Percentiles rank a stretch among this genome's conserved stretches.
Evolutionary conservation across 1,140 invertebrate species (phyloP).

Genomic region (Trachymyrmex cornetzi): DNA sequence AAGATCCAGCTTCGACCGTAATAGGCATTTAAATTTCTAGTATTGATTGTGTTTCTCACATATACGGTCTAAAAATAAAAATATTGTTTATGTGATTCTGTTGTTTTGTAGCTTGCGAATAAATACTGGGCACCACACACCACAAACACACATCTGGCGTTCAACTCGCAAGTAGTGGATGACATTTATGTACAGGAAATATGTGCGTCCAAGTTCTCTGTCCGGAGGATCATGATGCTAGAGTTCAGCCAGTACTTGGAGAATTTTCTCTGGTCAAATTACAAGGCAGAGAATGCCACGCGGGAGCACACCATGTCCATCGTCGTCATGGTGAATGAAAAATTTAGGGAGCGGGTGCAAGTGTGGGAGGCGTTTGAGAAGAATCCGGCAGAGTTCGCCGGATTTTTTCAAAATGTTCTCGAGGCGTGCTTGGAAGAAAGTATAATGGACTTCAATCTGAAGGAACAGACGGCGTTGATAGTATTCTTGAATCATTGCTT

Average conservation of each 20-base stretch:
- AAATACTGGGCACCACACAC: constrained; percentile 96
- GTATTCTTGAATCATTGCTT: constrained; percentile 98
- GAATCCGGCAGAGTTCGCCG: constrained; percentile 93
- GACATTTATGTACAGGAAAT: constrained; percentile 95
- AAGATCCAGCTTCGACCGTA: no score
- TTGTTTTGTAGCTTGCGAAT: constrained; percentile 90
- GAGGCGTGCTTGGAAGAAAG: constrained; percentile 89
- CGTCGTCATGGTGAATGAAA: constrained; percentile 99
- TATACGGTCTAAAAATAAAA: no score
- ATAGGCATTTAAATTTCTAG: no score
- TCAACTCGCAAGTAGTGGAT: constrained; percentile 92
- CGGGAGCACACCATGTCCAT: constrained; percentile 97
- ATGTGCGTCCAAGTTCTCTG: constrained; percentile 92
- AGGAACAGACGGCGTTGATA: constrained; percentile 95
- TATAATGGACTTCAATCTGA: constrained; percentile 87
- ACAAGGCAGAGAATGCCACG: constrained; percentile 89
- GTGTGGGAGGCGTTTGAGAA: constrained; percentile 98
- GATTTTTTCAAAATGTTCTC: constrained; percentile 96
- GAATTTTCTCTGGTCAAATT: constrained; percentile 99
- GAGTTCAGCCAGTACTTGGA: constrained; percentile 99
- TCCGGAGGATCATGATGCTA: constrained; percentile 96
- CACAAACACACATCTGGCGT: constrained; percentile 89
- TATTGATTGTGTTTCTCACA: no score
- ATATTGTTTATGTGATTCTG: no score
- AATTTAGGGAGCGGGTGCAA: constrained; percentile 97